A percentile compares a stretch with the other conserved stretches of the same genome.
These are phyloP conservation scores for Cirrhinus mrigala DNA, from an alignment of 2,797 vertebrate genomes.

Conservation along the genomic window DNA sequence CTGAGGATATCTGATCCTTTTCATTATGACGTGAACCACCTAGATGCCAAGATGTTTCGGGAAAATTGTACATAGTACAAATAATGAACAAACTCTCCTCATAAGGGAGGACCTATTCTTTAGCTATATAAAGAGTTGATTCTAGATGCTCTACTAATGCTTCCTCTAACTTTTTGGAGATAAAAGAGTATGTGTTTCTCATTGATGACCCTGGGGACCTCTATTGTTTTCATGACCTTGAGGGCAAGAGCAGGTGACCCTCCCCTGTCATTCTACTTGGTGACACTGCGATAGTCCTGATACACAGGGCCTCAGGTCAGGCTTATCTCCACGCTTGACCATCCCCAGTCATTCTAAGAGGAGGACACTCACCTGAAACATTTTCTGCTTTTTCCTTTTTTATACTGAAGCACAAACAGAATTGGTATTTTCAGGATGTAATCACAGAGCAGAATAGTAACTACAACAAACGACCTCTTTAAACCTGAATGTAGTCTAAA, in stretches of 20 bases:
- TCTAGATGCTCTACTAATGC: constrained; percentile 18
- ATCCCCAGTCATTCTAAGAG: constrained; percentile 41
- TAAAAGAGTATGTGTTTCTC: constrained; percentile 24
- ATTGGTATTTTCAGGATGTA: background rate
- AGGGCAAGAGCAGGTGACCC: constrained; percentile 43
- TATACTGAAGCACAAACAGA: background rate
- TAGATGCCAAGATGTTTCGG: background rate
- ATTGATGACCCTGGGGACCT: constrained; percentile 31
- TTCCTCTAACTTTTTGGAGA: constrained; percentile 30
- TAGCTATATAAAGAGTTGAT: constrained; percentile 25
- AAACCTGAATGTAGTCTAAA: constrained; percentile 12
- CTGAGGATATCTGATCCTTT: background rate
- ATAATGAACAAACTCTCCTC: background rate
- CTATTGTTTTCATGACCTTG: constrained; percentile 45
- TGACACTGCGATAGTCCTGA: constrained; percentile 48
- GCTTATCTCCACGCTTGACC: constrained; percentile 45
- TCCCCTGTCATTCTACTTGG: constrained; percentile 34
- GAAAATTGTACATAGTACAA: background rate
- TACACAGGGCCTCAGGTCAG: constrained; percentile 46
- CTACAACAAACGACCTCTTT: background rate
- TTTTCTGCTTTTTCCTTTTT: background rate
- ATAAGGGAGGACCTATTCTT: constrained; percentile 4
- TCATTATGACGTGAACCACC: background rate
- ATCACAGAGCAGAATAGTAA: background rate
- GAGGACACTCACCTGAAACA: constrained; percentile 25